Evolutionary conservation across 2,113 vertebrate species (phyloP).

Genomic region (Limanda limanda): DNA sequence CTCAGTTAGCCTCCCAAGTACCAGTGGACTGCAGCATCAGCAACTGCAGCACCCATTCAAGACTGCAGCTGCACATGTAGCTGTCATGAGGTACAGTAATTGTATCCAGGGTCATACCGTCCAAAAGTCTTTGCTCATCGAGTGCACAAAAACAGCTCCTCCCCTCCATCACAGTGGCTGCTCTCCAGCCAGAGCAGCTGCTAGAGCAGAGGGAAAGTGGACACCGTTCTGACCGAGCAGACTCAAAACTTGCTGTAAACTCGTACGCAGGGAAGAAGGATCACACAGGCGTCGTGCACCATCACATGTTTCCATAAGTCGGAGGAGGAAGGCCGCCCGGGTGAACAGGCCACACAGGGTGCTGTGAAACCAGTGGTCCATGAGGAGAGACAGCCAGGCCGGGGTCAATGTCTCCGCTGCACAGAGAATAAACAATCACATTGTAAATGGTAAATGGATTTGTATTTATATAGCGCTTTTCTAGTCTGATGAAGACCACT

Average conservation of each 20-base stretch:
- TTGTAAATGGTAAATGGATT: too few relatives aligned
- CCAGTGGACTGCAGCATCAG: constrained; percentile 51
- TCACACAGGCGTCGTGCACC: constrained; percentile 44
- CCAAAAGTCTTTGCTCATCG: constrained; percentile 7
- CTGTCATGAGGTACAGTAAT: constrained; percentile 29
- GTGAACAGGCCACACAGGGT: constrained; percentile 78
- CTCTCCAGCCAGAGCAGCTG: constrained; percentile 53
- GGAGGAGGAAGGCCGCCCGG: constrained; percentile 72
- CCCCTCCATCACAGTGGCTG: constrained; percentile 4
- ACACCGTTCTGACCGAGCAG: constrained; percentile 76
- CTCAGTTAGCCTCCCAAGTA: background rate
- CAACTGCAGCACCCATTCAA: constrained; percentile 18
- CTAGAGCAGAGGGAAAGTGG: constrained; percentile 67
- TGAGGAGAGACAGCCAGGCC: constrained; percentile 78
- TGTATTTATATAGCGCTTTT: too few relatives aligned
- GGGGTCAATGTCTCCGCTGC: constrained; percentile 50
- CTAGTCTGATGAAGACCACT: too few relatives aligned
- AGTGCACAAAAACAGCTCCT: background rate
- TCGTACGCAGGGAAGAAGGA: constrained; percentile 60
- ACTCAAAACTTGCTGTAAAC: constrained; percentile 63
- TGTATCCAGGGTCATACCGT: constrained; percentile 2
- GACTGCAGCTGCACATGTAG: constrained; percentile 1
- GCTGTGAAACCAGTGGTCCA: constrained; percentile 78
- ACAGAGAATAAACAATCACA: constrained; percentile 20
- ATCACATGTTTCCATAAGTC: constrained; percentile 57